Conservation (phyloP, 2,113 vertebrate species). For the Prunella himalayana region DNA sequence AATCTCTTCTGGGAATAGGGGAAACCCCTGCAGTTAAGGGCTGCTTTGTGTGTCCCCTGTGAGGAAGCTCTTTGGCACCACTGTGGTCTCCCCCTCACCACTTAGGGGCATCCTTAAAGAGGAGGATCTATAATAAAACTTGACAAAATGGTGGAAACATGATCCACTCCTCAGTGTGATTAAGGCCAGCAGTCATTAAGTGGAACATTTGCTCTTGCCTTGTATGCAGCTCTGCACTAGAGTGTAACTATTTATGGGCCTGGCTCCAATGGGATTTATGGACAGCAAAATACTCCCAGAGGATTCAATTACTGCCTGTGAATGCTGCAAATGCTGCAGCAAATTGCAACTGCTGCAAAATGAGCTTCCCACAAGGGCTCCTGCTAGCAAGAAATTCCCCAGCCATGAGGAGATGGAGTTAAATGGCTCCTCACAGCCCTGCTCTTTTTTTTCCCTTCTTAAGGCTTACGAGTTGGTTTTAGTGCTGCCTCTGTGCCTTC, state of each 20-base stretch:
- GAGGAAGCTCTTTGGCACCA: background rate
- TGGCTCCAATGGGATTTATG: constrained; percentile 48
- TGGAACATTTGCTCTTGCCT: constrained; percentile 62
- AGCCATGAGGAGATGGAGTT: constrained; percentile 3
- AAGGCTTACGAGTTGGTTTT: background rate
- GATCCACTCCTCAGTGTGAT: constrained; percentile 36
- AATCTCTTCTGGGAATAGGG: background rate
- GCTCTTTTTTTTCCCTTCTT: background rate
- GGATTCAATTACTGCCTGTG: constrained; percentile 55
- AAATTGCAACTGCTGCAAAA: constrained; percentile 44
- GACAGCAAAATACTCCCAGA: background rate
- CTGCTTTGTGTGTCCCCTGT: background rate
- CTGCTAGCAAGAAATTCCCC: background rate
- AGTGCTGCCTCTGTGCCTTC: background rate
- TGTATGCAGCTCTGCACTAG: constrained; percentile 12
- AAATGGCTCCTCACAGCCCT: background rate
- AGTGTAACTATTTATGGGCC: constrained; percentile 66
- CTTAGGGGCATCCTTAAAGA: background rate
- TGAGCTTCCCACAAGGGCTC: background rate
- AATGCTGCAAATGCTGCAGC: constrained; percentile 1
- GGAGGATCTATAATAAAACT: constrained; percentile 62
- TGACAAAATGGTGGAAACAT: constrained; percentile 62
- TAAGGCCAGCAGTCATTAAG: constrained; percentile 35
- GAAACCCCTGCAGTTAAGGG: background rate
- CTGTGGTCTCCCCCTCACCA: background rate